Evolutionary conservation across 2,888 invertebrate species (phyloP), one percentile per base, ranked within the genome.

Genomic region (Hypomecis atomaria): DNA sequence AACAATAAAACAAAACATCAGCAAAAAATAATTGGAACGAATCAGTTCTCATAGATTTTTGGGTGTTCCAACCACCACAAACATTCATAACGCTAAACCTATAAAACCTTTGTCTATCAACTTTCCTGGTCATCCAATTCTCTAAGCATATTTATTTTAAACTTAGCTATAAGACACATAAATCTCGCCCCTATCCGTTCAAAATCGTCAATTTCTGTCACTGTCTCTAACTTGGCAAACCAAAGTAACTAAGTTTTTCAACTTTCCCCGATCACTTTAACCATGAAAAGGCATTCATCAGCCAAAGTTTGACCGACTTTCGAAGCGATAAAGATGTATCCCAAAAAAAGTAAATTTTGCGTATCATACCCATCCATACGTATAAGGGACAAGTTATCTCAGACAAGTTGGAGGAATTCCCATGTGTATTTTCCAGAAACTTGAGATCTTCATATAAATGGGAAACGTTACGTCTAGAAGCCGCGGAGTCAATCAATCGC

Each of bases 391-490:
- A 69, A 68, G 62, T 65, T 67, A 65, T 70, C 66, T 59, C 65
- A 62, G 66, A 70, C 71, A 71, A 69, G 69, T 72, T 66, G 69
- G 55, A 63, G 56, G 65, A 67, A 81, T 75, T 74, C 79, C 76
- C 76, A 68, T 60, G 72, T 58, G 78, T 69, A 74, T 79, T 70
- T 72, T 71, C 69, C 62, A 76, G 77, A 73, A 80, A 83, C 79
- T 82, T 80, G 78, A 83, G 79, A 86, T 87, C 84, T 87, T 87
- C 85, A 87, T 87, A 87, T 85, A 87, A 85, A 87, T 87, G 84
- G 85, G 77, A 84, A 86, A 82, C 81, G 83, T 83, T 78, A 84
- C 85, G 81, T 81, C 80, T 77, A 64, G 79, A 82, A 81, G 79
- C 83, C 82, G 78, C 73, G 71, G 77, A 87, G 86, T 86, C 87